Conservation (phyloP, 92 coral and sea anemone species). For the Scolanthus callimorphus region DNA sequence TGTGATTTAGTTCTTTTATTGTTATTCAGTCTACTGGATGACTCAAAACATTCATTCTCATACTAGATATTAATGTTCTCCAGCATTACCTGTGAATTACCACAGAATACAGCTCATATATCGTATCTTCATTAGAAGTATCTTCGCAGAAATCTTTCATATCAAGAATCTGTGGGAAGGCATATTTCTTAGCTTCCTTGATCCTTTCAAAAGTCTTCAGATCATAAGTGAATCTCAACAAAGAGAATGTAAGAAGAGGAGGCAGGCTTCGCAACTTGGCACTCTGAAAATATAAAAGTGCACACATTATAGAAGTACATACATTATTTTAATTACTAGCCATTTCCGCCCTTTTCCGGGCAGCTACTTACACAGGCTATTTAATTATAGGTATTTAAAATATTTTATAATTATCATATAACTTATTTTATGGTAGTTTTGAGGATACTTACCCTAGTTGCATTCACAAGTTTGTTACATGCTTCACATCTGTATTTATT, state of each 20-base stretch:
- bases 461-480: slow-evolving; percentile 68
- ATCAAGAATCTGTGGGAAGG: slow-evolving; percentile 63
- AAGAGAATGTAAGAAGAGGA: slow-evolving; percentile 63
- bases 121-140: slow-evolving; percentile 23
- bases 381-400: no score
- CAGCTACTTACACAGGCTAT: no score
- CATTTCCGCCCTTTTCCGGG: no score
- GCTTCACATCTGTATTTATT: slow-evolving; percentile 71
- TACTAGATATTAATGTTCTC: no score
- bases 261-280: slow-evolving; percentile 69
- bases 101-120: slow-evolving; percentile 68
- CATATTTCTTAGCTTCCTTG: slow-evolving; percentile 66
- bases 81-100: slow-evolving; percentile 81
- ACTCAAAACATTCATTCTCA: no score
- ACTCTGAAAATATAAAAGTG: slow-evolving; percentile 18
- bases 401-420: no score
- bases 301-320: background rate
- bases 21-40: no score
- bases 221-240: slow-evolving; percentile 73
- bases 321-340: background rate
- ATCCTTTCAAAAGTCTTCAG: slow-evolving; percentile 53
- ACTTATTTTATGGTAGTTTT: no score
- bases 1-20: no score
- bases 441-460: slow-evolving; percentile 71
- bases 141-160: slow-evolving; percentile 69